Evolutionary conservation across 2,113 vertebrate genomes (phyloP).

Genomic region (Eurypyga helias): DNA sequence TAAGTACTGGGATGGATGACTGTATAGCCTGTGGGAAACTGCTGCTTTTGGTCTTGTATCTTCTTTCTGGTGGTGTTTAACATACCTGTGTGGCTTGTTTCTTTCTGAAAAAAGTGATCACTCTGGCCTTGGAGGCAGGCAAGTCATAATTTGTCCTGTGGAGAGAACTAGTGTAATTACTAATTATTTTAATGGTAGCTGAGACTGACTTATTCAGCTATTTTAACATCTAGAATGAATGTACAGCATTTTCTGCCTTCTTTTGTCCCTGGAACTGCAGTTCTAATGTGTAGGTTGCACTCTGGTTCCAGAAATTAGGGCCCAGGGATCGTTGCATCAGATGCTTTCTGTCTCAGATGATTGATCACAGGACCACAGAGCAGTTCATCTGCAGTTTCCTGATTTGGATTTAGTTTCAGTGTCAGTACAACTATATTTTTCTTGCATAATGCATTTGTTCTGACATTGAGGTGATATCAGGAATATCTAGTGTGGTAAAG

Average conservation of each 20-base stretch:
- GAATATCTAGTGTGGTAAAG: not conserved
- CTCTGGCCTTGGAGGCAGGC: not conserved
- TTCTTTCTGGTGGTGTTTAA: not conserved
- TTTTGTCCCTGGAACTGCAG: not conserved
- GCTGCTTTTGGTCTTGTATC: not conserved
- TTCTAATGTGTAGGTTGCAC: not conserved
- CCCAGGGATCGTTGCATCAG: not conserved
- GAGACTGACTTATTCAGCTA: not conserved
- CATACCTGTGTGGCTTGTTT: not conserved
- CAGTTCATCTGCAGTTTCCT: not conserved
- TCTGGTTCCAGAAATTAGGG: not conserved
- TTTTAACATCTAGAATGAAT: not conserved
- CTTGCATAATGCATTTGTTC: not conserved
- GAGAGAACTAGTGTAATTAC: not conserved
- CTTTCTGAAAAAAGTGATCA: not conserved
- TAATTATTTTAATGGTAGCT: not conserved
- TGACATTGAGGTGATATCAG: not conserved
- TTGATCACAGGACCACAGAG: not conserved
- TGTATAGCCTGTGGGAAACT: not conserved
- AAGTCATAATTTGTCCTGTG: accelerated
- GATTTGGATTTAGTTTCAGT: not conserved
- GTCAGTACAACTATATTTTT: not conserved
- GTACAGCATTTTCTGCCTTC: not conserved
- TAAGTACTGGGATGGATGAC: not conserved
- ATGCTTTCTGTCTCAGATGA: not conserved